Conservation (phyloP, 2,888 invertebrate genomes). For the Furcula furcula region DNA sequence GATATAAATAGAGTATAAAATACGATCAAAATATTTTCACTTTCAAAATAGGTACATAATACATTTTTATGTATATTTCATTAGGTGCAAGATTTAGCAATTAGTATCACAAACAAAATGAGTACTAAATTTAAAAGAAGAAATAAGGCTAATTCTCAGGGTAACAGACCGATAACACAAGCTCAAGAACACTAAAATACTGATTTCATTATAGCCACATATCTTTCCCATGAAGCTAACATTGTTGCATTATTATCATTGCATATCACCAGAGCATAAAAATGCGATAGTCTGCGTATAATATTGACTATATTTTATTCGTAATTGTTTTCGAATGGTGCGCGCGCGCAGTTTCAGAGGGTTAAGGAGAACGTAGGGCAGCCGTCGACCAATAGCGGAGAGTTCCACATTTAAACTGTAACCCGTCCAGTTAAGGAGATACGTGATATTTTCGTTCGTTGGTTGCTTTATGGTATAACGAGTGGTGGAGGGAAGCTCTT, state of each 20-base stretch:
- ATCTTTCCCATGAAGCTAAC: conserved; percentile 46
- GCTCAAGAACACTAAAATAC: conserved; percentile 55
- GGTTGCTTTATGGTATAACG: conserved; percentile 15
- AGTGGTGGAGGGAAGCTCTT: conserved; percentile 35
- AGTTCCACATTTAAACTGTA: conserved; percentile 55
- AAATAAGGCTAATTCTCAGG: conserved; percentile 24
- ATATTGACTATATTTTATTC: conserved; percentile 59
- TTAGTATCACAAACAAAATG: conserved; percentile 16
- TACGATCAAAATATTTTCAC: too few species aligned
- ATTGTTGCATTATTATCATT: conserved; percentile 59
- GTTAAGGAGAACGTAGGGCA: conserved; percentile 32
- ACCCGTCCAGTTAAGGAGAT: conserved; percentile 42
- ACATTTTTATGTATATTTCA: too few species aligned
- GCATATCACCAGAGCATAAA: conserved; percentile 53
- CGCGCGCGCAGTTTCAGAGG: conserved; percentile 43
- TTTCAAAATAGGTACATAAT: too few species aligned
- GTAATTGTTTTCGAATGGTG: conserved; percentile 40
- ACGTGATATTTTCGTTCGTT: conserved; percentile 35
- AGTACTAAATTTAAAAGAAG: conserved; percentile 38
- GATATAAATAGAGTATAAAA: too few species aligned
- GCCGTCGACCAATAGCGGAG: conserved; percentile 47
- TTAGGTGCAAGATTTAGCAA: conserved; percentile 15
- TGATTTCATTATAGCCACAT: conserved; percentile 59
- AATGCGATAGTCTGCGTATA: conserved; percentile 48
- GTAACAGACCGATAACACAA: conserved; percentile 45